Percentiles rank a stretch among this genome's conserved stretches.
Conservation (phyloP, 2,888 invertebrate genomes). For the Julus scandinavius region DNA sequence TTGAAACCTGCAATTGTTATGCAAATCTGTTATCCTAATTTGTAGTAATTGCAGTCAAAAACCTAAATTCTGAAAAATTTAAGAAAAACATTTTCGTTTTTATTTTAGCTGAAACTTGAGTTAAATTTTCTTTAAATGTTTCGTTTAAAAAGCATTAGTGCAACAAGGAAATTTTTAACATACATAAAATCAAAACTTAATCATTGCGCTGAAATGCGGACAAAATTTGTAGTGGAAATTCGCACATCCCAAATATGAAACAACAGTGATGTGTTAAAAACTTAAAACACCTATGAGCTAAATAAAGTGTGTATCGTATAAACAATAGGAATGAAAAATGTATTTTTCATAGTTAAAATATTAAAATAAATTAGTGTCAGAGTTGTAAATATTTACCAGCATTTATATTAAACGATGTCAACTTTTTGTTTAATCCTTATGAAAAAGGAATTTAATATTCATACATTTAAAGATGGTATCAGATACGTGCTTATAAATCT, state of each 20-base stretch:
- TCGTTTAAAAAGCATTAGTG: neutral
- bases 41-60: neutral
- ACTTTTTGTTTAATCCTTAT: too few species aligned
- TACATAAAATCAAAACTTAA: neutral
- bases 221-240: neutral
- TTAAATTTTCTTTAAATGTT: too few species aligned
- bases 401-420: too few species aligned
- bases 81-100: too few species aligned
- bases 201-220: neutral
- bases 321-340: neutral
- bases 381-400: neutral
- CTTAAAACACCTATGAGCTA: neutral
- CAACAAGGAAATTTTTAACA: neutral
- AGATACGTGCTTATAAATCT: too few species aligned
- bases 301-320: neutral
- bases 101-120: too few species aligned
- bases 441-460: too few species aligned
- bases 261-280: neutral
- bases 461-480: too few species aligned
- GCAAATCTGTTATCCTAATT: neutral
- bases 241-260: neutral
- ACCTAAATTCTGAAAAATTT: neutral
- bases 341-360: neutral
- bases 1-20: neutral
- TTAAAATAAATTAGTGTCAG: neutral